phyloP scores from a whole-genome alignment of 2,888 invertebrate species.

The Trachelus iudaicus region DNA sequence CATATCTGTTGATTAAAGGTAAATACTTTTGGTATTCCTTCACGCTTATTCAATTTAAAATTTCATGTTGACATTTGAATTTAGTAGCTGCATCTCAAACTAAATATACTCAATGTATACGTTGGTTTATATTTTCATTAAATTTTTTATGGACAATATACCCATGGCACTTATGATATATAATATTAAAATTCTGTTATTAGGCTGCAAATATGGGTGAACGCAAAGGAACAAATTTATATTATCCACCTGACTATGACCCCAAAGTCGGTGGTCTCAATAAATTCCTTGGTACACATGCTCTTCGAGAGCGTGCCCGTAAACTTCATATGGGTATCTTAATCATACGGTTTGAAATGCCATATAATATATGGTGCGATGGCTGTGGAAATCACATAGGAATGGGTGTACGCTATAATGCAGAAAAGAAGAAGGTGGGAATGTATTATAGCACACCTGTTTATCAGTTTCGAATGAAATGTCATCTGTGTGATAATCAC shows the following conservation, averaged over 20 bases:
- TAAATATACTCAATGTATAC: no score
- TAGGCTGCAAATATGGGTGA: conserved; percentile 83
- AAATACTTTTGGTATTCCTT: no score
- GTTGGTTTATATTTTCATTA: no score
- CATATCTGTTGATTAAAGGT: no score
- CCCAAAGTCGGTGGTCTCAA: conserved; percentile 95
- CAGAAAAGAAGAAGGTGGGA: conserved; percentile 92
- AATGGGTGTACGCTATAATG: conserved; percentile 98
- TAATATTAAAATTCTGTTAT: background rate
- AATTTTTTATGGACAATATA: no score
- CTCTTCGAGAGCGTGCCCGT: conserved; percentile 93
- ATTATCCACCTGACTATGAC: conserved; percentile 99
- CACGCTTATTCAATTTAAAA: no score
- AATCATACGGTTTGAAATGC: conserved; percentile 98
- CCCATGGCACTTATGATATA: no score
- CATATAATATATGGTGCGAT: conserved; percentile 99
- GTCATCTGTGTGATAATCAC: conserved; percentile 96
- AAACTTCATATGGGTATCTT: conserved; percentile 96
- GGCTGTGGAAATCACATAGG: conserved; percentile 98
- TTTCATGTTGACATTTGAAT: no score
- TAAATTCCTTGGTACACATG: conserved; percentile 94
- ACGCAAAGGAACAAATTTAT: conserved; percentile 96
- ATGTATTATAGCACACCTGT: conserved; percentile 99
- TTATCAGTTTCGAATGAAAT: conserved; percentile 99
- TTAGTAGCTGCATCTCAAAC: no score